These are phyloP conservation scores for Romanomermis culicivorax DNA, from an alignment of 2,888 invertebrate species.

Conservation along the genomic window DNA sequence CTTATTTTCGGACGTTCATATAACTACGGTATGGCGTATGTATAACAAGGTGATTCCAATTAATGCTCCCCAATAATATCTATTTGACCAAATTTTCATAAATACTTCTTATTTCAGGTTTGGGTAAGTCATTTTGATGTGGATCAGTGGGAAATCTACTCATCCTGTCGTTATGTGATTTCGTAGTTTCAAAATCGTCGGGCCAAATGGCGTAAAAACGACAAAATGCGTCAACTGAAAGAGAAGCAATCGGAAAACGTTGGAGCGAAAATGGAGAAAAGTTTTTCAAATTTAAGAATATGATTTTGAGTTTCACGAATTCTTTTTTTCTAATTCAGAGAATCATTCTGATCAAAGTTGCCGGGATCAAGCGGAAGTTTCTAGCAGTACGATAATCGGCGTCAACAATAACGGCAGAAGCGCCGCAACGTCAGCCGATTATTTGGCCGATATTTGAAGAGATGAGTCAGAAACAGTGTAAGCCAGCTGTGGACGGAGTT, in stretches of 20 bases:
- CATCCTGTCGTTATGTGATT: background rate
- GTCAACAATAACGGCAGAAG: background rate
- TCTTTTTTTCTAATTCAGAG: too few species aligned
- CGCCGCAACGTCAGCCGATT: too few species aligned
- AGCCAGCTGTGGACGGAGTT: too few species aligned
- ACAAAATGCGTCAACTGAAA: conserved; percentile 14
- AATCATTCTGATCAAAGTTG: too few species aligned
- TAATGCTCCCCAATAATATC: too few species aligned
- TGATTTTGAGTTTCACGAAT: background rate
- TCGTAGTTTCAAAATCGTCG: conserved; percentile 24
- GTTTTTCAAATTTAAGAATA: background rate
- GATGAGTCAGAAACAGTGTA: too few species aligned
- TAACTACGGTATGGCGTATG: too few species aligned
- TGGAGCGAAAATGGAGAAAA: background rate
- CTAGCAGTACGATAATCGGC: background rate
- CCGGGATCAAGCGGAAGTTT: background rate
- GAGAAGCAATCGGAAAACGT: background rate
- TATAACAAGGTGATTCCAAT: too few species aligned
- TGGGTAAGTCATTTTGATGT: conserved; percentile 13
- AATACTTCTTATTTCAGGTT: conserved; percentile 15
- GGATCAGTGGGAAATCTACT: background rate
- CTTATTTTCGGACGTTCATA: too few species aligned
- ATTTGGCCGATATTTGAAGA: background rate
- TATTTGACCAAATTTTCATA: too few species aligned
- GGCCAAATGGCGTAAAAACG: conserved; percentile 23